Percentiles rank a stretch among this genome's conserved stretches.
These are phyloP conservation scores for Nymphalis polychloros DNA, from an alignment of 2,888 invertebrate species.

Conservation along the genomic window DNA sequence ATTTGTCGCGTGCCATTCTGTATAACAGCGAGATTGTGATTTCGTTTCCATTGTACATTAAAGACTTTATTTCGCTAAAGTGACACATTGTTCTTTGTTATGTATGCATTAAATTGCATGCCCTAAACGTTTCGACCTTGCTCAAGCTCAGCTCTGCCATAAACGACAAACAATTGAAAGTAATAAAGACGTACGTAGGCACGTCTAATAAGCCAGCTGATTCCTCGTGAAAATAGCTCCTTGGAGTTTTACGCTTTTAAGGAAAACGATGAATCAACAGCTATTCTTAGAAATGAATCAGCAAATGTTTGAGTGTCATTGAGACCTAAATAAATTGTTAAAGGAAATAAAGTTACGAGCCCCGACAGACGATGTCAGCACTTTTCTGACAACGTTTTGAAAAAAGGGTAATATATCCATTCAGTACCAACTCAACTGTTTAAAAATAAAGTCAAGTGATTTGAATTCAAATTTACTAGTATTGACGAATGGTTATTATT, in stretches of 20 bases:
- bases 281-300: conserved; percentile 6
- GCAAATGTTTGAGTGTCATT: conserved; percentile 3
- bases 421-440: not conserved
- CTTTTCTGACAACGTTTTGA: not conserved
- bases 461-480: no score
- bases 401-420: not conserved
- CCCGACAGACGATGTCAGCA: not conserved
- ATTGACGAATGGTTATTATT: no score
- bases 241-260: conserved; percentile 18
- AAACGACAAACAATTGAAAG: conserved; percentile 71
- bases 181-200: conserved; percentile 58
- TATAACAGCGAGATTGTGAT: conserved; percentile 17
- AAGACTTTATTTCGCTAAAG: conserved; percentile 25
- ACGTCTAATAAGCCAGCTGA: conserved; percentile 46
- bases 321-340: conserved; percentile 2
- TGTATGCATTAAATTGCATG: conserved; percentile 57
- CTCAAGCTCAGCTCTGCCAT: conserved; percentile 51
- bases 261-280: conserved; percentile 26
- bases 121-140: conserved; percentile 68
- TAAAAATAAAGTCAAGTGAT: no score
- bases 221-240: conserved; percentile 40
- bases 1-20: conserved; percentile 33
- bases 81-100: conserved; percentile 49
- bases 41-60: conserved; percentile 5
- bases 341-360: not conserved